Evolutionary conservation across 2,113 vertebrate genomes (phyloP).

Genomic region (Irena cyanogastra): DNA sequence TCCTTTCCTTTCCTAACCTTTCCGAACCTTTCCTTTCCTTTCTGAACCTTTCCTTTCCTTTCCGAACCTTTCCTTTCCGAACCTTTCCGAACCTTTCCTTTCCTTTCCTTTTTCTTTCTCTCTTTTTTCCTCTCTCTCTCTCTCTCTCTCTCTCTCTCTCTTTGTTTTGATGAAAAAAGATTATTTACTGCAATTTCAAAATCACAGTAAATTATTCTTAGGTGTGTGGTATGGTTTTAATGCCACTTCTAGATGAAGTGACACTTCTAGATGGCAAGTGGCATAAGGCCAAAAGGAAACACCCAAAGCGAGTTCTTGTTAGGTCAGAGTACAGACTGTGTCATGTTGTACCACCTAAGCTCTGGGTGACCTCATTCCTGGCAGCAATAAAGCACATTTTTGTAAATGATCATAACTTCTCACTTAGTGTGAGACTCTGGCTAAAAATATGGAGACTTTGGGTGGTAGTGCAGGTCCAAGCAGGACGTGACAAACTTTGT

Average conservation of each 20-base stretch:
- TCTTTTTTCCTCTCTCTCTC: fast-evolving
- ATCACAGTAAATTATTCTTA: not conserved
- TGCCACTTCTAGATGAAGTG: not conserved
- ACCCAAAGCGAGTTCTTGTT: not conserved
- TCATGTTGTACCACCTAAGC: not conserved
- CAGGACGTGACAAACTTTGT: not conserved
- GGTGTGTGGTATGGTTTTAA: not conserved
- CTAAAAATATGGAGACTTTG: not conserved
- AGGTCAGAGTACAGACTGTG: not conserved
- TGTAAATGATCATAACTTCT: not conserved
- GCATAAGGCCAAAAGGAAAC: constrained; percentile 11
- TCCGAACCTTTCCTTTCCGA: no score
- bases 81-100: no score
- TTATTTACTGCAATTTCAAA: not conserved
- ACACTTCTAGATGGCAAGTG: not conserved
- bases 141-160: fast-evolving
- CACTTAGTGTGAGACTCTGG: not conserved
- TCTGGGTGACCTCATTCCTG: not conserved
- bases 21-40: no score
- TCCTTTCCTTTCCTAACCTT: no score
- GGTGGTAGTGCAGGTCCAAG: not conserved
- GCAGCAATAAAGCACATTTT: not conserved
- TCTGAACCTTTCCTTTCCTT: no score
- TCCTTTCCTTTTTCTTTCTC: no score
- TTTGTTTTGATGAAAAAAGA: no score